Evolutionary conservation across 2,888 invertebrate genomes (phyloP), one percentile per base, ranked within the genome.

Genomic region (Brachypterus glaber): DNA sequence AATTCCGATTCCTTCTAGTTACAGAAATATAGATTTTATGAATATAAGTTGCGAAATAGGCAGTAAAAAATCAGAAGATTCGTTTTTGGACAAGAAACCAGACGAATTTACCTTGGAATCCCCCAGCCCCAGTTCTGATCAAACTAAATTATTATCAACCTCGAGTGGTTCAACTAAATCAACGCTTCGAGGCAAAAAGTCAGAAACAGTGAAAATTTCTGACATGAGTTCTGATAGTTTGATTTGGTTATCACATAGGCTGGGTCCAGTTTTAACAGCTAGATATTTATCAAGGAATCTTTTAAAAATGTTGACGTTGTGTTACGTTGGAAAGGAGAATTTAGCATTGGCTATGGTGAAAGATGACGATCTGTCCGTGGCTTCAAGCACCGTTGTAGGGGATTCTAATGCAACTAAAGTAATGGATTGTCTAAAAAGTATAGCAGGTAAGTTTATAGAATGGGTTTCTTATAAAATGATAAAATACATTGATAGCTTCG

Each of bases 251-350:
- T 82, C 92, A 0, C 89, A 93, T 66, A 77, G 93, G 45, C 68
- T 97, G 12, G 97, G 97, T 0, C 96, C 97, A 0, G 89, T 96
- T 31, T 71, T 97, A 15, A 91, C 92, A 0, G 90, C 95, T 26
- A 79, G 88, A 49, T 84, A 89, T 67, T 72, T 97, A 17, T 87
- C 93, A 0, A 75, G 89, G 41, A 95, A 95, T 69, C 71, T 98
- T 46, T 70, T 97, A 8, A 79, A 93, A 56, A 93, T 97, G 88
- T 67, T 97, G 35, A 88, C 92, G 0, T 66, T 96, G 2, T 97
- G 96, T 64, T 97, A 93, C 60, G 80, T 89, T 14, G 90, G 87
- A 0, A 79, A 77, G 54, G 86, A 87, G 46, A 86, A 84, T 60
- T 67, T 87, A 17, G 64, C 71, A 27, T 68, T 72, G 1, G 61